phyloP scores from a whole-genome alignment of 2,888 invertebrate genomes.

The Cephus runcator region DNA sequence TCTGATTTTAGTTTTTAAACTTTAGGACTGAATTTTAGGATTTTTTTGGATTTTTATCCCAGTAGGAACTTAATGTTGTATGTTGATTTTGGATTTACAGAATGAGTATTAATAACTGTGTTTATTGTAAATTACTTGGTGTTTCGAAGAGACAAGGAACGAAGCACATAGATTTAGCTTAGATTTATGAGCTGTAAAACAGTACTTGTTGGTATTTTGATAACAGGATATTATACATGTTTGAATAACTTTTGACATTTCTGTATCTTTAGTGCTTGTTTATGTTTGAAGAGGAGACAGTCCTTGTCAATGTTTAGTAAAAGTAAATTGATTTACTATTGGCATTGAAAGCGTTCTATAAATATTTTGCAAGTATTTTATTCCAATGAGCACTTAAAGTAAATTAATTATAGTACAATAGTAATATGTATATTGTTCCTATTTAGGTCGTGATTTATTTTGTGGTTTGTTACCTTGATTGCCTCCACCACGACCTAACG shows the following conservation, averaged over 20 bases:
- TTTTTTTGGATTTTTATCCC: background rate
- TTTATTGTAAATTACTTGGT: background rate
- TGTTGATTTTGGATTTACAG: background rate
- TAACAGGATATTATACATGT: background rate
- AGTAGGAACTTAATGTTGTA: background rate
- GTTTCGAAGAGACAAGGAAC: background rate
- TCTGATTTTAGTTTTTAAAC: background rate
- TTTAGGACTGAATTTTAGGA: background rate
- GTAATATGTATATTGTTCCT: conserved; percentile 12
- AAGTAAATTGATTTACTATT: background rate
- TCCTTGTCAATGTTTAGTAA: background rate
- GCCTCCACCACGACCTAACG: conserved; percentile 68
- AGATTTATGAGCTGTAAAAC: too few relatives aligned
- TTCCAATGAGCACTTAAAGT: background rate
- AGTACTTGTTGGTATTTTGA: too few relatives aligned
- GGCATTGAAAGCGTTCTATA: background rate
- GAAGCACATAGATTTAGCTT: too few relatives aligned
- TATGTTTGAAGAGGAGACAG: background rate
- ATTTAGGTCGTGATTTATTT: conserved; percentile 54
- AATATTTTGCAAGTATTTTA: background rate
- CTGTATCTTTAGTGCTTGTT: background rate
- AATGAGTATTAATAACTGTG: background rate
- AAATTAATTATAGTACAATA: background rate
- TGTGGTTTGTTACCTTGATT: conserved; percentile 56
- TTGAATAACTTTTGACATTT: background rate